phyloP scores from a whole-genome alignment of 2,888 invertebrate genomes.

The Heliconius hortense region DNA sequence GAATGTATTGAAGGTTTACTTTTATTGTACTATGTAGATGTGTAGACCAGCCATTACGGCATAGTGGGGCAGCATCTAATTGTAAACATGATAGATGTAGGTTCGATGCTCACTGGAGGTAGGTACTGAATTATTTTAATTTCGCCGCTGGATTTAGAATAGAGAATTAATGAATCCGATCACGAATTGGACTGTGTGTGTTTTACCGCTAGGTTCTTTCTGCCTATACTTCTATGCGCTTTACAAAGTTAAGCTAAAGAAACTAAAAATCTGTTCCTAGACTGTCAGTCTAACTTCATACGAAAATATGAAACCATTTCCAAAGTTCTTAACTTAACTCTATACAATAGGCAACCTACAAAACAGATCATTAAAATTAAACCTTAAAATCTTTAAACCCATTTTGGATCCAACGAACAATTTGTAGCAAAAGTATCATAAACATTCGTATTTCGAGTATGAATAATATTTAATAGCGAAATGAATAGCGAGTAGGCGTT shows the following conservation, averaged over 20 bases:
- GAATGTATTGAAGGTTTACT: constrained; percentile 7
- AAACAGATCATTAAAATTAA: constrained; percentile 3
- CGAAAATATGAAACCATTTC: not conserved
- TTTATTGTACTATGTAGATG: not conserved
- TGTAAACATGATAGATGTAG: not conserved
- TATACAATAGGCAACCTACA: not conserved
- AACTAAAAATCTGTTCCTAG: too few species aligned
- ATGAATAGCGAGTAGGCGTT: constrained; percentile 66
- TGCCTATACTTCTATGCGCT: too few species aligned
- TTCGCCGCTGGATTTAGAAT: not conserved
- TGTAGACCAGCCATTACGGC: too few species aligned
- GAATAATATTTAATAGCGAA: constrained; percentile 57
- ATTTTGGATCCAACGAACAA: constrained; percentile 33
- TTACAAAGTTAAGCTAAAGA: too few species aligned
- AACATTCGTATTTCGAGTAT: constrained; percentile 42
- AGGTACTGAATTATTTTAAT: not conserved
- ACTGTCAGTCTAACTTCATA: too few species aligned
- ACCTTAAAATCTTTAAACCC: constrained; percentile 15
- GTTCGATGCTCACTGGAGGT: not conserved
- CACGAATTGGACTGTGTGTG: too few species aligned
- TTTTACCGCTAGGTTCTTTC: too few species aligned
- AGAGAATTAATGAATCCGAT: too few species aligned
- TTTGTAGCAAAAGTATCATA: constrained; percentile 40
- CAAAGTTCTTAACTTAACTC: not conserved
- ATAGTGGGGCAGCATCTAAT: not conserved